These are phyloP conservation scores for Lathamus discolor DNA, from an alignment of 2,113 vertebrate species.

Conservation along the genomic window DNA sequence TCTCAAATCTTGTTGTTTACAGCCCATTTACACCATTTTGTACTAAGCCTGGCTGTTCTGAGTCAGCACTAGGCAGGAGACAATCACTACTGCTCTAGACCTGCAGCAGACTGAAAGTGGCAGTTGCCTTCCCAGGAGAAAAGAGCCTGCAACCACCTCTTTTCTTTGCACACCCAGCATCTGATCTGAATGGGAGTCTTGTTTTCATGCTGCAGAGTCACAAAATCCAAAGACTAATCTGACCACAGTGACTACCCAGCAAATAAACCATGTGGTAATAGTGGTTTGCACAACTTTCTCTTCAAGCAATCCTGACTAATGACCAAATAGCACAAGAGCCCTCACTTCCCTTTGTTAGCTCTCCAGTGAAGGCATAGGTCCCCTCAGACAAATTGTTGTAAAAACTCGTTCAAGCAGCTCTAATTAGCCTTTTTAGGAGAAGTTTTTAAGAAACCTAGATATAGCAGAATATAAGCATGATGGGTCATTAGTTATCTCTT, in stretches of 20 bases:
- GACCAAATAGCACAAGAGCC: not conserved
- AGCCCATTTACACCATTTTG: constrained; percentile 23
- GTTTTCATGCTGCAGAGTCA: not conserved
- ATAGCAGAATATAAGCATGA: not conserved
- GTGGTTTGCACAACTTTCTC: not conserved
- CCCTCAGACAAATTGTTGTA: not conserved
- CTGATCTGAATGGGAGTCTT: not conserved
- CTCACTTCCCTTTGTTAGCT: not conserved
- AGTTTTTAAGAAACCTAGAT: not conserved
- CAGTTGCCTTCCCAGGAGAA: not conserved
- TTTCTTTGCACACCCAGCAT: rapidly evolving
- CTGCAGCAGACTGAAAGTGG: not conserved
- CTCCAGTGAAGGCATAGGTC: not conserved
- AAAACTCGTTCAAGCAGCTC: not conserved
- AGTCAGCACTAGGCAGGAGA: not conserved
- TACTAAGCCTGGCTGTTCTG: not conserved
- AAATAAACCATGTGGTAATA: not conserved
- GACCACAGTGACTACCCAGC: not conserved
- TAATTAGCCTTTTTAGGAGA: not conserved
- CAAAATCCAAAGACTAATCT: not conserved
- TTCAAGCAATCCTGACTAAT: not conserved
- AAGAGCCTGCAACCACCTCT: not conserved
- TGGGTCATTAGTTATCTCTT: not conserved
- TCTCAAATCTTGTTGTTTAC: constrained; percentile 24
- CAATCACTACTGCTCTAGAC: not conserved